phyloP scores from a whole-genome alignment of 1,140 invertebrate species.

The Gonatopus flavifemur region DNA sequence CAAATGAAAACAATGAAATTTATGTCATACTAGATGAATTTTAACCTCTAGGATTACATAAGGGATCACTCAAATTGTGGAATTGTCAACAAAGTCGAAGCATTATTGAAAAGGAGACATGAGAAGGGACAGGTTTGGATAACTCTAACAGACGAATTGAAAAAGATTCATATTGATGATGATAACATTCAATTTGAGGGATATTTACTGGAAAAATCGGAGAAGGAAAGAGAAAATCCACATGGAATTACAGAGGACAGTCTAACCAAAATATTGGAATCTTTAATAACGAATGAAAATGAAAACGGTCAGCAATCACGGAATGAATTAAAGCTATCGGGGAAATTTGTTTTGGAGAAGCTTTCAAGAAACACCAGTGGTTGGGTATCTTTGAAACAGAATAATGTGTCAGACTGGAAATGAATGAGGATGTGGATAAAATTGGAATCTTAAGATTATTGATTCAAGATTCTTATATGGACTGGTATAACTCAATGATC shows the following conservation, averaged over 20 bases:
- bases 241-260: conserved; percentile 1
- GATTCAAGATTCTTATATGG: background rate
- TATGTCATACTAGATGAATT: background rate
- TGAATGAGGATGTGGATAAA: background rate
- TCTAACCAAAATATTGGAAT: background rate
- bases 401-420: conserved; percentile 1
- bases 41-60: background rate
- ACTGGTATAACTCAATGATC: conserved; percentile 6
- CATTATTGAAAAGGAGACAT: conserved; percentile 3
- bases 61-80: background rate
- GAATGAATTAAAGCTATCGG: conserved; percentile 1
- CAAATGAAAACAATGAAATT: background rate
- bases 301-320: background rate
- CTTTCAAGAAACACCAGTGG: conserved; percentile 1
- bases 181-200: conserved; percentile 6
- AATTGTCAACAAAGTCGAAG: conserved; percentile 5
- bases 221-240: background rate
- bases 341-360: conserved; percentile 7
- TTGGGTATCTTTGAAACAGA: conserved; percentile 1
- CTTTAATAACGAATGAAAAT: background rate
- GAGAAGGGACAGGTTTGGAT: conserved; percentile 4
- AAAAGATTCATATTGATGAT: conserved; percentile 8
- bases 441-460: conserved; percentile 6
- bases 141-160: conserved; percentile 6
- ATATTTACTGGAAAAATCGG: background rate